Percentiles rank a stretch among this genome's conserved stretches.
Conservation (phyloP, 2,797 vertebrate genomes). For the Enteromius radiatus region DNA sequence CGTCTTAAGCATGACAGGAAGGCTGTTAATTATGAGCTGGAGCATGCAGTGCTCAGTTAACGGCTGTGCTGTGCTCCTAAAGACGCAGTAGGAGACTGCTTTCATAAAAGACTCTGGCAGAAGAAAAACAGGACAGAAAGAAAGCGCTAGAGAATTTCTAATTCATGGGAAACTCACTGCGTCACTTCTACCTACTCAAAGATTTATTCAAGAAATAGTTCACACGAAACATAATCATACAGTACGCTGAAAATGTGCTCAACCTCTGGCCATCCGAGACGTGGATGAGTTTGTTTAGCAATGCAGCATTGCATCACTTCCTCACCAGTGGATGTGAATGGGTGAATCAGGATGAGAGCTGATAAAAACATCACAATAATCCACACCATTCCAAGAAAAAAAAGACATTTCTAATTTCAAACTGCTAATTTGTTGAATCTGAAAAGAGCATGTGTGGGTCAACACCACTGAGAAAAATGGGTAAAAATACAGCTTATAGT, state of each 20-base stretch:
- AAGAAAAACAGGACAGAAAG: slow-evolving; percentile 2
- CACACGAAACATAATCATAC: not conserved
- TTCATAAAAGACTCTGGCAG: slow-evolving; percentile 17
- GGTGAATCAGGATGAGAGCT: not conserved
- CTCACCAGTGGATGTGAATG: not conserved
- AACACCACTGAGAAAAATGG: not conserved
- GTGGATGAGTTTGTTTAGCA: not conserved
- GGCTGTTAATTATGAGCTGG: slow-evolving; percentile 54
- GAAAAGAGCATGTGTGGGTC: not conserved
- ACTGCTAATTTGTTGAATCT: not conserved
- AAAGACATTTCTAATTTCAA: not conserved
- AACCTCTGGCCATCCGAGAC: not conserved
- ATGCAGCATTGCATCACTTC: not conserved
- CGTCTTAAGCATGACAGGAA: slow-evolving; percentile 47
- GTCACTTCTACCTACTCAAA: not conserved
- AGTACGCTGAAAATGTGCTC: not conserved
- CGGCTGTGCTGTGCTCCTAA: slow-evolving; percentile 33
- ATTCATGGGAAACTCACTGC: not conserved
- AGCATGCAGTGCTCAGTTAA: slow-evolving; percentile 36
- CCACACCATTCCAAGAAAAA: not conserved
- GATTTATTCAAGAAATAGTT: not conserved
- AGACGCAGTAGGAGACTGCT: slow-evolving; percentile 47
- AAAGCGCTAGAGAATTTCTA: not conserved
- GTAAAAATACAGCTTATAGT: not conserved
- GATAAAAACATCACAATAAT: not conserved